Conservation (phyloP, 1,140 invertebrate species). For the Armadillidium nasatum region DNA sequence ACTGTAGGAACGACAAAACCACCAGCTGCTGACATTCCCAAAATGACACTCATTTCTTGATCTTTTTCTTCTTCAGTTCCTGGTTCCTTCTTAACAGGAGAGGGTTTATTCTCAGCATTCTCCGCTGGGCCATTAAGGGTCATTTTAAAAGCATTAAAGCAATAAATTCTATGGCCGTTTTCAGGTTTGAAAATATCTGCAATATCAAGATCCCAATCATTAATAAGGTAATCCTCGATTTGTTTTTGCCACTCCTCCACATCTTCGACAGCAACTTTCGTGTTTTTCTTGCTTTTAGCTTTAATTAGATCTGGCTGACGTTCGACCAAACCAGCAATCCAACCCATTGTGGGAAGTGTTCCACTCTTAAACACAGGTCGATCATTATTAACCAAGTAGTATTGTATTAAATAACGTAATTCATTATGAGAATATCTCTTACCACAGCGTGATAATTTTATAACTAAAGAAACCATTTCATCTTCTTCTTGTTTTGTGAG, state of each 20-base stretch:
- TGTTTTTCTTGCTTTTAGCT: slow-evolving; percentile 4
- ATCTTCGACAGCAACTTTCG: slow-evolving; percentile 1
- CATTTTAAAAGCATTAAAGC: slow-evolving; percentile 8
- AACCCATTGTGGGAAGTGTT: neutral
- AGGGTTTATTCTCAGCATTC: neutral
- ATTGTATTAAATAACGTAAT: neutral
- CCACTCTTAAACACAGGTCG: neutral
- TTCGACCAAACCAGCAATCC: neutral
- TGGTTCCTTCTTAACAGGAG: neutral
- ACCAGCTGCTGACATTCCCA: neutral
- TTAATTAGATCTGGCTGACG: neutral
- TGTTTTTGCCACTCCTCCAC: neutral
- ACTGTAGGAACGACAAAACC: neutral
- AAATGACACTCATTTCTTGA: neutral
- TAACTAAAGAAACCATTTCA: neutral
- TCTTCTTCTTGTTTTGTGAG: neutral
- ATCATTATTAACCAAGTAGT: neutral
- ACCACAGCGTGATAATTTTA: neutral
- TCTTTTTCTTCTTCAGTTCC: neutral
- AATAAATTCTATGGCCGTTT: neutral
- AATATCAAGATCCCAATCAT: slow-evolving; percentile 8
- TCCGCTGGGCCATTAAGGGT: neutral
- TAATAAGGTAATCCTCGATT: neutral
- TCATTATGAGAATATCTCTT: slow-evolving; percentile 2
- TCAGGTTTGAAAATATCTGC: neutral